Evolutionary conservation across 2,797 vertebrate genomes (phyloP), one percentile per base, ranked within the genome.

Genomic region (Betta splendens): DNA sequence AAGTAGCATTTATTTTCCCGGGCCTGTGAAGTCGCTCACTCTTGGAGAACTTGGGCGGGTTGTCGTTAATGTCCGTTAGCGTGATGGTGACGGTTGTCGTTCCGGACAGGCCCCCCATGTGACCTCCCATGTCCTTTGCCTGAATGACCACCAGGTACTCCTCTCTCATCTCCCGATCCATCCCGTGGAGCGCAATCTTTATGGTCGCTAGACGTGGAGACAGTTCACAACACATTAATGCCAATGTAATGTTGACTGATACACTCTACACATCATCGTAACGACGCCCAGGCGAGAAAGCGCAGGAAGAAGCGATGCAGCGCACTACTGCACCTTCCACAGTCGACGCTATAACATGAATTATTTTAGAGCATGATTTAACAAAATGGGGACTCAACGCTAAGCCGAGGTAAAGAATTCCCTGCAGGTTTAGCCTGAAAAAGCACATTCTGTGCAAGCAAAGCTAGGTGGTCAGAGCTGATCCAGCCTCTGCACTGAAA

Each of bases 61-160:
- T 99, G 89, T 99, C 98, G 29, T 99, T 99, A 66, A 99, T 93
- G 70, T 99, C 98, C 0, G 93, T 96, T 16, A 99, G 93, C 0
- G 93, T 97, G 75, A 99, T 93, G 5, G 97, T 98, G 68, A 99
- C 95, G 0, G 98, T 98, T 0, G 97, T 98, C 0, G 97, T 99
- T 75, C 98, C 98, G 16, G 97, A 98, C 55, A 99, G 87, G 60
- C 98, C 98, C 1, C 98, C 98, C 83, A 98, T 98, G 77, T 99
- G 98, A 69, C 98, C 98, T 46, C 98, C 98, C 98, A 99, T 99
- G 85, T 99, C 98, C 87, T 98, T 99, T 49, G 97, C 98, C 89
- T 99, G 98, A 67, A 99, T 99, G 75, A 99, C 96, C n/a, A 99
- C 95, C 69, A 95, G 91, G 75, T 98, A 99, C 70, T 98, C 96